phyloP scores from a whole-genome alignment of 1,140 invertebrate genomes.

The Drosophila pandora region DNA sequence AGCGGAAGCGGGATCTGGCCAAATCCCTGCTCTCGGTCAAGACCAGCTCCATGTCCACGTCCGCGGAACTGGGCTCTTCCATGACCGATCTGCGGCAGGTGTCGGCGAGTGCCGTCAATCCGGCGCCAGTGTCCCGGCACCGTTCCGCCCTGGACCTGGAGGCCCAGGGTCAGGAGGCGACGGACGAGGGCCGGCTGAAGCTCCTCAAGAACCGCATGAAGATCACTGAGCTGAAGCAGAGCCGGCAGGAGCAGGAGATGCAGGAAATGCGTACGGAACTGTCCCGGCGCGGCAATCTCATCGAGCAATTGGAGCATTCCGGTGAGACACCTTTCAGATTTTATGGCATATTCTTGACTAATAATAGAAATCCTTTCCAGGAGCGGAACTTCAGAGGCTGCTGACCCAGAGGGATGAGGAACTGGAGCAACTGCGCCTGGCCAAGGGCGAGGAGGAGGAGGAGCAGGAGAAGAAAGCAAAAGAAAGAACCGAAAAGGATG shows the following conservation, averaged over 20 bases:
- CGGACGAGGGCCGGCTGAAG: conserved; percentile 57
- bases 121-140: conserved; percentile 60
- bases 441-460: neutral
- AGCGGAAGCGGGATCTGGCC: conserved; percentile 64
- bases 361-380: neutral
- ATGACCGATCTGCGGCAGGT: conserved; percentile 74
- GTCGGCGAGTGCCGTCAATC: conserved; percentile 4
- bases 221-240: conserved; percentile 60
- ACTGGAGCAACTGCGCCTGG: conserved; percentile 27
- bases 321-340: neutral
- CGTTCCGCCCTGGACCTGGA: conserved; percentile 74
- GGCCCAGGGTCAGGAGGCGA: conserved; percentile 25
- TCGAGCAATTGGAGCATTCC: conserved; percentile 54
- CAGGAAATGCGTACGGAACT: conserved; percentile 57
- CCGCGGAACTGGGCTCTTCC: conserved; percentile 68
- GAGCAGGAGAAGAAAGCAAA: neutral
- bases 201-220: conserved; percentile 66
- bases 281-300: conserved; percentile 28
- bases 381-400: conserved; percentile 28
- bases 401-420: conserved; percentile 36
- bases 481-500: neutral
- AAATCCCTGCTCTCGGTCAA: conserved; percentile 58
- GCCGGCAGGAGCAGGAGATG: conserved; percentile 61
- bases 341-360: neutral
- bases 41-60: neutral